phyloP scores from a whole-genome alignment of 1,140 invertebrate species.

The Vanessa tameamea region DNA sequence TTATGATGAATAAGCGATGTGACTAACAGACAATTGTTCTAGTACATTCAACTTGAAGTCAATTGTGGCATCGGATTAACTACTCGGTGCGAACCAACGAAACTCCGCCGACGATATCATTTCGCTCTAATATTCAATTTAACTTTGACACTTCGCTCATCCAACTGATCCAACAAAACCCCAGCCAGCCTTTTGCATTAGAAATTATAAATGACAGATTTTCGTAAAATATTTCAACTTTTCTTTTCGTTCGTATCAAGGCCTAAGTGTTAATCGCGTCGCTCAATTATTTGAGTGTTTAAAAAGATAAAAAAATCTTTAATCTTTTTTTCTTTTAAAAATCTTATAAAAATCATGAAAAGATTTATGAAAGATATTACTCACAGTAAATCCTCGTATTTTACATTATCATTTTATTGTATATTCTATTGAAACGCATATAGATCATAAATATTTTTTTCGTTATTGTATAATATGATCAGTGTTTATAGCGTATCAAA shows the following conservation, averaged over 20 bases:
- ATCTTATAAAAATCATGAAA: no score
- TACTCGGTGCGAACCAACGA: slow-evolving; percentile 63
- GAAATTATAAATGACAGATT: slow-evolving; percentile 57
- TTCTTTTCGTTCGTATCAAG: slow-evolving; percentile 11
- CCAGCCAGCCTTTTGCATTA: slow-evolving; percentile 68
- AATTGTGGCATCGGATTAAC: slow-evolving; percentile 78
- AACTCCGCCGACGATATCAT: slow-evolving; percentile 72
- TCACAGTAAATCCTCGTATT: no score
- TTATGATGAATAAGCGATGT: slow-evolving; percentile 66
- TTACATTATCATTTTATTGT: no score
- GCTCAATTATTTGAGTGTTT: slow-evolving; percentile 1
- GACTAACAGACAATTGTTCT: slow-evolving; percentile 66
- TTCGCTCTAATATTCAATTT: slow-evolving; percentile 79
- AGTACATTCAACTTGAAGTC: slow-evolving; percentile 68
- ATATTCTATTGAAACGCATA: no score
- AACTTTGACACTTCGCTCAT: slow-evolving; percentile 78
- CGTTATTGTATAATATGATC: no score
- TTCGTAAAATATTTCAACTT: slow-evolving; percentile 25
- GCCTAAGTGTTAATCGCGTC: slow-evolving; percentile 10
- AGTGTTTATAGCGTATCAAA: no score
- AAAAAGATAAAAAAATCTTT: not conserved
- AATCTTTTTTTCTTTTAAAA: no score
- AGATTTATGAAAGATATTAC: no score
- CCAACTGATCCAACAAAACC: slow-evolving; percentile 70
- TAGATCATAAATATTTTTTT: no score